Conservation (phyloP, 2,113 vertebrate species). For the Naja naja region DNA sequence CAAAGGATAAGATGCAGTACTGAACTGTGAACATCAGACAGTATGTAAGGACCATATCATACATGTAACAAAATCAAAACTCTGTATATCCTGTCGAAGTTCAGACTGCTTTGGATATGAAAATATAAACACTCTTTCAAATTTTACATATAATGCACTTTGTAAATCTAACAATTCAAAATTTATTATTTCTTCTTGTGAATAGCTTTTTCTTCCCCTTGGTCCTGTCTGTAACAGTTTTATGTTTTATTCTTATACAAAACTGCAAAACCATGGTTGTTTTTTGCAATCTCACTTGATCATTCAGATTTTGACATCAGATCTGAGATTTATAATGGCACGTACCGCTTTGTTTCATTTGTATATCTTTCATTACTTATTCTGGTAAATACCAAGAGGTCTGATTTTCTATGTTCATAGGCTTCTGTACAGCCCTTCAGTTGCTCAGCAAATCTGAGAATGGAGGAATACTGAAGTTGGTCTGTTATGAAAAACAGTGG, state of each 20-base stretch:
- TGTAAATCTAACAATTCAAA: conserved; percentile 21
- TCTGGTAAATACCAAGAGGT: not conserved
- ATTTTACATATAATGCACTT: conserved; percentile 22
- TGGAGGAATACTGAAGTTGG: not conserved
- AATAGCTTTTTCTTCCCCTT: not conserved
- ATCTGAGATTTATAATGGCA: not conserved
- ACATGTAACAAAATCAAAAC: not conserved
- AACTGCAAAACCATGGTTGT: not conserved
- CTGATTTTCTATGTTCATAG: not conserved
- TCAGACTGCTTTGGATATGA: conserved; percentile 9
- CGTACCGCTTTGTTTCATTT: not conserved
- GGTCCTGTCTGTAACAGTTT: not conserved
- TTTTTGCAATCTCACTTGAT: not conserved
- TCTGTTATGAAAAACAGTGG: not conserved
- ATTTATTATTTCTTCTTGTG: not conserved
- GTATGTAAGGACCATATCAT: not conserved
- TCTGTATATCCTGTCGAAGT: conserved; percentile 7
- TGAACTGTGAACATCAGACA: not conserved
- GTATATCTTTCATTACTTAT: not conserved
- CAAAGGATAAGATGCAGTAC: not conserved
- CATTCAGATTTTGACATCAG: not conserved
- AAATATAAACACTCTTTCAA: conserved; percentile 7
- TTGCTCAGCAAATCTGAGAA: not conserved
- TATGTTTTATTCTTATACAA: not conserved
- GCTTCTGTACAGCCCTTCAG: not conserved